A percentile compares a stretch with the other conserved stretches of the same genome.
These are phyloP conservation scores for Anticlea derivata DNA, from an alignment of 2,888 invertebrate genomes.

Conservation along the genomic window DNA sequence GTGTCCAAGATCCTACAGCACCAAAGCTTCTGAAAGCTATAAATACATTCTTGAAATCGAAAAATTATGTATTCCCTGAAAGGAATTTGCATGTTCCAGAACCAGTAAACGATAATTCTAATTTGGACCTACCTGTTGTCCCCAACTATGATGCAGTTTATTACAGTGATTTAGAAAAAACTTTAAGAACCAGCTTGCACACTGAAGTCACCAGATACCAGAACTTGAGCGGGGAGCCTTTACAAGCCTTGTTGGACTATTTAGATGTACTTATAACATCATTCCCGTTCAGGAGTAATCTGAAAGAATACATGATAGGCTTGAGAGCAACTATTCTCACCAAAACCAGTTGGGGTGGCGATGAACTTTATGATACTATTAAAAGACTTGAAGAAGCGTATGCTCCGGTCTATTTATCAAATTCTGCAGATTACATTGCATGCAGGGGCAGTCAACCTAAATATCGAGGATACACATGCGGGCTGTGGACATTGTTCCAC, in stretches of 20 bases:
- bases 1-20: constrained; percentile 67
- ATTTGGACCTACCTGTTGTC: constrained; percentile 40
- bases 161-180: constrained; percentile 94
- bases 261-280: constrained; percentile 88
- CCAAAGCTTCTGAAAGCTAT: constrained; percentile 77
- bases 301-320: constrained; percentile 86
- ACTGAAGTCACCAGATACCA: constrained; percentile 92
- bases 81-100: constrained; percentile 43
- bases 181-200: constrained; percentile 91
- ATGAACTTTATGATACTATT: constrained; percentile 83
- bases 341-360: constrained; percentile 82
- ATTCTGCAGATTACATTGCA: constrained; percentile 86
- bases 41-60: constrained; percentile 75
- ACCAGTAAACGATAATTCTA: constrained; percentile 37
- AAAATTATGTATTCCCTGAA: constrained; percentile 70
- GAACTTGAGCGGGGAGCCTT: constrained; percentile 87
- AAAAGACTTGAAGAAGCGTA: constrained; percentile 78
- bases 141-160: constrained; percentile 86
- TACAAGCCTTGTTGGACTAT: constrained; percentile 89
- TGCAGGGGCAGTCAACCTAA: constrained; percentile 91
- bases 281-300: constrained; percentile 90
- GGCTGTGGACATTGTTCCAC: constrained; percentile 97
- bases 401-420: constrained; percentile 81
- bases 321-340: constrained; percentile 80
- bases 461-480: constrained; percentile 95